These are phyloP conservation scores for Arenaria interpres DNA, from an alignment of 2,113 vertebrate genomes.

Conservation along the genomic window DNA sequence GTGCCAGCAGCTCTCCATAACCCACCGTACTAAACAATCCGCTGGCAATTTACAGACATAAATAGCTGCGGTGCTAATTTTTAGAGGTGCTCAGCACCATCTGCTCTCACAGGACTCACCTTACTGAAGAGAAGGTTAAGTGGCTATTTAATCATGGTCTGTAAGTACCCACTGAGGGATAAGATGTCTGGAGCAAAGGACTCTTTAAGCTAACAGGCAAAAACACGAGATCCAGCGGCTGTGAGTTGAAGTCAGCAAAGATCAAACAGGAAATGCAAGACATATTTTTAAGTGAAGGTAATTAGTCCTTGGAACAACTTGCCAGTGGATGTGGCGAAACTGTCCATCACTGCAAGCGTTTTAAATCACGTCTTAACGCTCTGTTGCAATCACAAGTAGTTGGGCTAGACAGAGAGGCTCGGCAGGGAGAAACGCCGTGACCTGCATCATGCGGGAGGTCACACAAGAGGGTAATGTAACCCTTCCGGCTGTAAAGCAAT, in stretches of 20 bases:
- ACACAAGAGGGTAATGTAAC: rapidly evolving
- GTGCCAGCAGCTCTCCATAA: background rate
- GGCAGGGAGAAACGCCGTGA: background rate
- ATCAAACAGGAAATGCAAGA: constrained; percentile 6
- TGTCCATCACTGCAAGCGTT: background rate
- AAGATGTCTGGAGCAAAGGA: constrained; percentile 35
- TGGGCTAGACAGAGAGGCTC: background rate
- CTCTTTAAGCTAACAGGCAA: background rate
- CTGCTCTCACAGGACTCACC: constrained; percentile 42
- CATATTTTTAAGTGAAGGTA: background rate
- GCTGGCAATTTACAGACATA: background rate
- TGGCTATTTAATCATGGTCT: constrained; percentile 65
- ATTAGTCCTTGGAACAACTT: constrained; percentile 31
- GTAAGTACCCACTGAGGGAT: constrained; percentile 56
- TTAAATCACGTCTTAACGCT: background rate
- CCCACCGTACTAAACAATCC: background rate
- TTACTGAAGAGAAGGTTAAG: constrained; percentile 57
- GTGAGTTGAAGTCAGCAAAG: constrained; percentile 1
- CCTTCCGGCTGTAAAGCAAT: background rate
- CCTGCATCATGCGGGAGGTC: rapidly evolving
- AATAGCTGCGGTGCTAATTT: constrained; percentile 37
- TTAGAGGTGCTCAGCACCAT: constrained; percentile 60
- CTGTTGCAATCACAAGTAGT: background rate
- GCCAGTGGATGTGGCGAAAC: background rate
- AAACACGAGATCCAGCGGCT: background rate